Evolutionary conservation across 2,797 vertebrate genomes (phyloP).

Genomic region (Lutjanus argentimaculatus): DNA sequence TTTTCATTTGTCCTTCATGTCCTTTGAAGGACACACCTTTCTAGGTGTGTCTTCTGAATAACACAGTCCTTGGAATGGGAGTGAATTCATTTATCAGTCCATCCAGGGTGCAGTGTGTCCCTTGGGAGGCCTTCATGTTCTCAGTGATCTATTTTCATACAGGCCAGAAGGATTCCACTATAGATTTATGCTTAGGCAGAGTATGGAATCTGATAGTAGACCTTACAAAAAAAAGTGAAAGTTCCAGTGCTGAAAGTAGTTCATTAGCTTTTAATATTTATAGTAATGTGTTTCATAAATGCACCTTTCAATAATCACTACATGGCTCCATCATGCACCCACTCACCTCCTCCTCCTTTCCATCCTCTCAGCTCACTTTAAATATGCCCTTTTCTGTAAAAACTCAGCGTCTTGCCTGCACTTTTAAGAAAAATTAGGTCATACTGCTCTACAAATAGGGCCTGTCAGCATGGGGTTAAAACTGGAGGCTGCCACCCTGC

Average conservation of each 20-base stretch:
- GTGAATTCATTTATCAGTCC: background rate
- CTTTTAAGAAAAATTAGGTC: constrained; percentile 34
- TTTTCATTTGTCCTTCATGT: background rate
- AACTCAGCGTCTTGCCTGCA: background rate
- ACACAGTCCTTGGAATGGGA: background rate
- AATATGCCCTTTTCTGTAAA: constrained; percentile 7
- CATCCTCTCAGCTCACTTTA: background rate
- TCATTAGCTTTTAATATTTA: constrained; percentile 1
- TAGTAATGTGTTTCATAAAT: background rate
- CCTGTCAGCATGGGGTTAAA: constrained; percentile 48
- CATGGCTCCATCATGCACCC: background rate
- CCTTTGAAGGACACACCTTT: background rate
- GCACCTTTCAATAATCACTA: background rate
- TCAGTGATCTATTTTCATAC: background rate
- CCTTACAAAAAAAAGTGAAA: background rate
- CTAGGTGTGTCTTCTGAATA: background rate
- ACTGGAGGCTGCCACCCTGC: constrained; percentile 30
- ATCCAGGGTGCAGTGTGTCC: background rate
- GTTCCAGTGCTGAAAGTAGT: background rate
- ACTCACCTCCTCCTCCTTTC: background rate
- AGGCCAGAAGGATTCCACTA: background rate
- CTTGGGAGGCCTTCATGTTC: background rate
- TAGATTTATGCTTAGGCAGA: background rate
- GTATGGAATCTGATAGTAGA: background rate
- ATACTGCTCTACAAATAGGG: constrained; percentile 48